phyloP scores from a whole-genome alignment of 2,797 vertebrate species.

The Alosa sapidissima region DNA sequence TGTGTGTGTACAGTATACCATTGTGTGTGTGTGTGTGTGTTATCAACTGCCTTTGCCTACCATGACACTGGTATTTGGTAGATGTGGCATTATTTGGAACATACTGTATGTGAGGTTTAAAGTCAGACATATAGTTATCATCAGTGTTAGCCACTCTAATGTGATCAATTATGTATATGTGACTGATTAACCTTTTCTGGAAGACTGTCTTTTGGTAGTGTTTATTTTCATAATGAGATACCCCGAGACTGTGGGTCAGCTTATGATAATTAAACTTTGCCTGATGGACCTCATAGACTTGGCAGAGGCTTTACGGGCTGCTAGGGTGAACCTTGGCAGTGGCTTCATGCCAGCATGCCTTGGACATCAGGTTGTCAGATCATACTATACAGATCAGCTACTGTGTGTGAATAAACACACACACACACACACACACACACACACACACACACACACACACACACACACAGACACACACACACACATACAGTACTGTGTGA shows the following conservation, averaged over 20 bases:
- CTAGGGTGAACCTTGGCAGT: conserved; percentile 19
- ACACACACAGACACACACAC: not conserved
- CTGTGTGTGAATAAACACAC: conserved; percentile 17
- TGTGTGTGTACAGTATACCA: no score
- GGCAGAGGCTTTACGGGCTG: conserved; percentile 44
- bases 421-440: not conserved
- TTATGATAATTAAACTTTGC: conserved; percentile 60
- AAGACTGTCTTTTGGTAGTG: conserved; percentile 55
- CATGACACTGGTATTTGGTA: not conserved
- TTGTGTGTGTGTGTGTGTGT: not conserved
- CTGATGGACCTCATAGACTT: conserved; percentile 55
- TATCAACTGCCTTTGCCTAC: not conserved
- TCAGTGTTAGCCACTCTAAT: conserved; percentile 54
- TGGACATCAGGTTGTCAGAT: conserved; percentile 38
- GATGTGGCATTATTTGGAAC: not conserved
- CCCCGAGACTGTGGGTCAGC: conserved; percentile 54
- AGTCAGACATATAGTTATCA: conserved; percentile 28
- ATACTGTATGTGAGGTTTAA: not conserved
- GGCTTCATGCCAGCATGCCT: conserved; percentile 40
- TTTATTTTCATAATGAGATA: conserved; percentile 59
- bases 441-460: not conserved
- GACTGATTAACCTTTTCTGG: conserved; percentile 50
- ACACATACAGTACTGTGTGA: not conserved
- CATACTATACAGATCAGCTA: conserved; percentile 36
- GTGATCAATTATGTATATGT: conserved; percentile 55